Conservation (phyloP, 2,888 invertebrate genomes). For the Minunthozetes semirufus region DNA sequence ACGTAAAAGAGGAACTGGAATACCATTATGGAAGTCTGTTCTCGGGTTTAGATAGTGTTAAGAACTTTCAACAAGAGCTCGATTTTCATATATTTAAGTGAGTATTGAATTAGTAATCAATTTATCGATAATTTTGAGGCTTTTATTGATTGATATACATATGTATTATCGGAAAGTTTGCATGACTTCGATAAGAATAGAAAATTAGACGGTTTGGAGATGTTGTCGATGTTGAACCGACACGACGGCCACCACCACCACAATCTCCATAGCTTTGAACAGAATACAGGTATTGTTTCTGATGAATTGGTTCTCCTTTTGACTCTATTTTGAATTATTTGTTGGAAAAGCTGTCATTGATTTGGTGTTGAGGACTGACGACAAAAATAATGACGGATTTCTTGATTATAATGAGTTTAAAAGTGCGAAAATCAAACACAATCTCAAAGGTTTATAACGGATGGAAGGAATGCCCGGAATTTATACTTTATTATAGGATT, state of each 20-base stretch:
- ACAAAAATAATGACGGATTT: slow-evolving; percentile 30
- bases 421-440: slow-evolving; percentile 21
- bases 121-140: background rate
- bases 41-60: background rate
- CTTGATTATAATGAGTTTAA: slow-evolving; percentile 30
- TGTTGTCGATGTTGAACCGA: slow-evolving; percentile 60
- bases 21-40: background rate
- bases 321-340: background rate
- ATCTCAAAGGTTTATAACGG: background rate
- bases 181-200: slow-evolving; percentile 87
- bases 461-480: background rate
- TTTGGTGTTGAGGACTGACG: slow-evolving; percentile 13
- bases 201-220: slow-evolving; percentile 79
- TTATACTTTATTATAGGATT: background rate
- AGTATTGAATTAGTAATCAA: background rate
- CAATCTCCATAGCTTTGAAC: background rate
- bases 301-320: no score
- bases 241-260: background rate
- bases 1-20: background rate
- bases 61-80: background rate
- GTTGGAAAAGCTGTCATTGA: slow-evolving; percentile 23
- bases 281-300: background rate
- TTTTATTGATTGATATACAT: background rate
- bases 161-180: slow-evolving; percentile 43
- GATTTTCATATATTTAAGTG: slow-evolving; percentile 31